phyloP scores from a whole-genome alignment of 1,140 invertebrate genomes.

The Ceratitis capitata region DNA sequence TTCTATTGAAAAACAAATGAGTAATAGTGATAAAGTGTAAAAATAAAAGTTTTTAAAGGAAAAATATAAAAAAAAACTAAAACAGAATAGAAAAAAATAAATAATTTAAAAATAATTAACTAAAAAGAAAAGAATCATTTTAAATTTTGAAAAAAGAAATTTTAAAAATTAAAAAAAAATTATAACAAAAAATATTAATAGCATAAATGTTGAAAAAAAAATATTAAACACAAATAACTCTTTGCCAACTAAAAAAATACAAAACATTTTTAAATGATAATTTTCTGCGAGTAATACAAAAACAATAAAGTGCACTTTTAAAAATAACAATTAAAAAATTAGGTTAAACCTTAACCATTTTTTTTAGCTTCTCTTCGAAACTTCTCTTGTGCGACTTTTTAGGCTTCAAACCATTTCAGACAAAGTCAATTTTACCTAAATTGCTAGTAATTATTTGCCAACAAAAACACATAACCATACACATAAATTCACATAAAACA shows the following conservation, averaged over 20 bases:
- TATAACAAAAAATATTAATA: too few species aligned
- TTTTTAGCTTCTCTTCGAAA: neutral
- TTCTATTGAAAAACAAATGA: neutral
- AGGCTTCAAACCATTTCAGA: neutral
- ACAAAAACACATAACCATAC: slow-evolving; percentile 12
- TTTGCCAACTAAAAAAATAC: too few species aligned
- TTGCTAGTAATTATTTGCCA: neutral
- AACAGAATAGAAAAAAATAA: neutral
- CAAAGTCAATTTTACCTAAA: slow-evolving; percentile 18
- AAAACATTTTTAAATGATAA: too few species aligned
- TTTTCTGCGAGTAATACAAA: too few species aligned
- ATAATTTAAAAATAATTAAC: neutral
- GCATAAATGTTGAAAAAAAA: too few species aligned
- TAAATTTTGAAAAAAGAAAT: too few species aligned
- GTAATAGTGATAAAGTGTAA: neutral
- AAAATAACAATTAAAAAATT: neutral
- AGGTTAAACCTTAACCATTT: neutral
- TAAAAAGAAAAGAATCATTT: too few species aligned
- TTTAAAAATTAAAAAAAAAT: too few species aligned
- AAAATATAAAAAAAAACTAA: neutral
- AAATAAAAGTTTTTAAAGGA: neutral
- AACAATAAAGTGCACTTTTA: too few species aligned
- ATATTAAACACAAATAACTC: too few species aligned
- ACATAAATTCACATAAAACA: neutral
- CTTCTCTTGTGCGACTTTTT: neutral